Evolutionary conservation across 2,113 vertebrate genomes (phyloP).

Genomic region (Eptatretus burgeri): DNA sequence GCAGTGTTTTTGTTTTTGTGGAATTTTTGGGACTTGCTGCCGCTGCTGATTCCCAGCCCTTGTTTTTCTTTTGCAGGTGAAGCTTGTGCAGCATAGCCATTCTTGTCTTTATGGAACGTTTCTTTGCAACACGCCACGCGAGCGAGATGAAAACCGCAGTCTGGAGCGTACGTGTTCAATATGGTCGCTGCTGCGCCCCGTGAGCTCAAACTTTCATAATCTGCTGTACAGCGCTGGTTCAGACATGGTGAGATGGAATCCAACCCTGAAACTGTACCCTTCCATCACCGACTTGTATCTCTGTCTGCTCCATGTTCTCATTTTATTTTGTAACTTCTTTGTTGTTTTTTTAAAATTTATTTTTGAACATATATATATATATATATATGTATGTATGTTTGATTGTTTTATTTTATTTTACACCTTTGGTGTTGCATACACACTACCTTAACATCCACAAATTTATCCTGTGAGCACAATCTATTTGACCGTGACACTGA

Average conservation of each 20-base stretch:
- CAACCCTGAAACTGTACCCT: not conserved
- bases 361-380: too few species aligned
- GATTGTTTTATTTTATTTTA: too few species aligned
- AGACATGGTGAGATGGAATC: constrained; percentile 37
- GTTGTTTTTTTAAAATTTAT: too few species aligned
- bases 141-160: constrained; percentile 57
- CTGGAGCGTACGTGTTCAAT: constrained; percentile 73
- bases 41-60: not conserved
- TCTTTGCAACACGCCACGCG: constrained; percentile 67
- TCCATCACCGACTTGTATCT: not conserved
- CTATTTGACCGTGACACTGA: not conserved
- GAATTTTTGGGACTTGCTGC: not conserved
- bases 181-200: constrained; percentile 65
- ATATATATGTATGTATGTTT: too few species aligned
- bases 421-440: too few species aligned
- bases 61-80: constrained; percentile 31
- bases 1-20: not conserved
- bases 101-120: constrained; percentile 93
- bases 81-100: constrained; percentile 87
- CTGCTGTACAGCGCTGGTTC: constrained; percentile 70
- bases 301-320: too few species aligned
- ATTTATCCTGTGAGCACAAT: not conserved
- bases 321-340: too few species aligned
- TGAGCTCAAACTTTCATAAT: constrained; percentile 97
- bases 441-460: too few species aligned